Evolutionary conservation across 2,113 vertebrate species (phyloP), one percentile per base, ranked within the genome.

Genomic region (Xiphorhynchus elegans): DNA sequence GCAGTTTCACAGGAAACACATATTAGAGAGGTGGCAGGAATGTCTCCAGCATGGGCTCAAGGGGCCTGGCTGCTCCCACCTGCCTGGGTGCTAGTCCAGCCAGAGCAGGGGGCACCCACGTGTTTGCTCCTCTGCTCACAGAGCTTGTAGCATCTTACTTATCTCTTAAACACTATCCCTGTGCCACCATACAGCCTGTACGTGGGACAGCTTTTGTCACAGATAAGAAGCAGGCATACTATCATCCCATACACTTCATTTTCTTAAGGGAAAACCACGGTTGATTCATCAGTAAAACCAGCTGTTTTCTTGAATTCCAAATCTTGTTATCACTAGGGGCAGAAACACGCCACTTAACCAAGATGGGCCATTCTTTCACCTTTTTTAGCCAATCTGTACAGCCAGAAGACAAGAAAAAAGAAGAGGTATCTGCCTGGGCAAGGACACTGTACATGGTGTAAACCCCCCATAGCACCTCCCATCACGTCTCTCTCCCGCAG

Each of bases 51-150:
- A 2, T 28, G 62, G 56, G 18, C 28, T 16, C 44, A 4, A 21
- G 21, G 14, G 24, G 13, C 7, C 50, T 46, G 21, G 19, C 59
- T 49, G 47, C 47, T 53, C 24, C 18, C 46, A n/a, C 29, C 37
- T 11, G 7, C 5, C 46, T 19, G 18, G 58, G 9, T 10, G 21
- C 24, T 14, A 5, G 44, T 29, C 7, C 28, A 55, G 35, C 13
- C 25, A 2, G 47, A 29, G 8, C 11, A 46, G 6, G 1, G 7
- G 16, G 26, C 40, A 52, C 6, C 0, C 0, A 23, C 6, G 42
- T 10, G 7, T n/a, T 69, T 35, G 33, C n/a, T 83, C 18, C 56
- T 62, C n/a, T 58, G 58, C 55, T 69, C 23, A 56, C 2, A 0
- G 50, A 60, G 40, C 46, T 63, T 25, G 14, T 5, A 66, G 59